Evolutionary conservation across 2,888 invertebrate species (phyloP), one percentile per base, ranked within the genome.

Genomic region (Melitaea athalia): DNA sequence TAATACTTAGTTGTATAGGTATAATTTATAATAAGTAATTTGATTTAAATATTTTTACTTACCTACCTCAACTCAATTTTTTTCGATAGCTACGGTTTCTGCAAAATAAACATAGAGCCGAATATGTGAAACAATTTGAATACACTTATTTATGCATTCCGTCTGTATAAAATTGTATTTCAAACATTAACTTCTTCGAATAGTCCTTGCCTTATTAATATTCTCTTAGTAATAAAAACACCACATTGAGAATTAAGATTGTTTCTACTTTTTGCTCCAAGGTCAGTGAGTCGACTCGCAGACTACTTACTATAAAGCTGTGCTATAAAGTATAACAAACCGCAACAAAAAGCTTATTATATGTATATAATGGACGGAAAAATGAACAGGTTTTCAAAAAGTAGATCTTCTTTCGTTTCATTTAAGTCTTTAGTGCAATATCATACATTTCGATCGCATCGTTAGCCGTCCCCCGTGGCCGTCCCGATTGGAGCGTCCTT

Each of bases 241-340:
- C 83, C 82, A 81, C 84, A 79, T 83, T 82, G 79, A 81, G 87
- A 83, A 85, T 86, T 87, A 83, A 85, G 85, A 86, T 87, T 79
- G 84, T 87, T 86, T 86, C 88, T 86, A 85, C 83, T 88, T 89
- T 89, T 90, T 90, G 87, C 85, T 78, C 80, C 91, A 92, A 92
- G 91, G 91, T 86, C 89, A 84, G 88, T 83, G 84, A 88, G 89
- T 90, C 85, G 86, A 75, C 76, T 68, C 53, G 75, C 60, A 66
- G 60, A 60, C 52, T 57, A 57, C 38, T 57, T 38, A 57, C 59
- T n/a, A n/a, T n/a, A n/a, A n/a, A n/a, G n/a, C n/a, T n/a, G n/a
- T n/a, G n/a, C 59, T 42, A 59, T 65, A 65, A 59, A 60, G 43
- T 67, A 85, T 89, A 84, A 89, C 85, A 84, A 68, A 70, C 45